These are phyloP conservation scores for Oasisia sp. DNA, from an alignment of 2,888 invertebrate species.

Conservation along the genomic window DNA sequence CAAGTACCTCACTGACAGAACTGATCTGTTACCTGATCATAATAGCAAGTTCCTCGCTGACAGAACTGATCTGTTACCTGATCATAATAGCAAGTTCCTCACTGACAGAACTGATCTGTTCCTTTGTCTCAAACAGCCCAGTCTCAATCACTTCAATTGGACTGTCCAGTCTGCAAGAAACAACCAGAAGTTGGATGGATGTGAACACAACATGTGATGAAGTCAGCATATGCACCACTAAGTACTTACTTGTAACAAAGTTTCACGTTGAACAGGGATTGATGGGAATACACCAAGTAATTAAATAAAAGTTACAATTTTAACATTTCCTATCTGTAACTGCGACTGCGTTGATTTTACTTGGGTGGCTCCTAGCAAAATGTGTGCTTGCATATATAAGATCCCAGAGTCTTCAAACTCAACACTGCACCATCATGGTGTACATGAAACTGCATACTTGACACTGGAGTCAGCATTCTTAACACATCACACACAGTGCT, in stretches of 20 bases:
- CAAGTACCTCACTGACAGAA: slow-evolving; percentile 89
- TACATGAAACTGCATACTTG: too few relatives aligned
- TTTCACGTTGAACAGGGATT: not conserved
- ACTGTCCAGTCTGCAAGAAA: not conserved
- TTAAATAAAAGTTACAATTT: too few relatives aligned
- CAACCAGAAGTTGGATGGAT: not conserved
- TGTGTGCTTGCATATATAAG: too few relatives aligned
- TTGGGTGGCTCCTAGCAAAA: too few relatives aligned
- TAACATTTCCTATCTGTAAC: too few relatives aligned
- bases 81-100: slow-evolving; percentile 96
- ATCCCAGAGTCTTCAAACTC: too few relatives aligned
- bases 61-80: slow-evolving; percentile 76
- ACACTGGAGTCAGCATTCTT: too few relatives aligned
- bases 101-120: slow-evolving; percentile 84
- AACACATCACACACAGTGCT: too few relatives aligned
- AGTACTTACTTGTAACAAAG: not conserved
- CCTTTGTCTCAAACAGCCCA: slow-evolving; percentile 88
- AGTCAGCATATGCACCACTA: not conserved
- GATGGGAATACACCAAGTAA: too few relatives aligned
- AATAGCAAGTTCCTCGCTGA: slow-evolving; percentile 93
- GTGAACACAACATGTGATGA: not conserved
- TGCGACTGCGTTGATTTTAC: too few relatives aligned
- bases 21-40: slow-evolving; percentile 82
- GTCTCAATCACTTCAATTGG: slow-evolving; percentile 52
- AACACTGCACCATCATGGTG: too few relatives aligned